Percentiles rank a stretch among this genome's conserved stretches.
phyloP scores from a whole-genome alignment of 2,113 vertebrate species.

The Fukomys damarensis region DNA sequence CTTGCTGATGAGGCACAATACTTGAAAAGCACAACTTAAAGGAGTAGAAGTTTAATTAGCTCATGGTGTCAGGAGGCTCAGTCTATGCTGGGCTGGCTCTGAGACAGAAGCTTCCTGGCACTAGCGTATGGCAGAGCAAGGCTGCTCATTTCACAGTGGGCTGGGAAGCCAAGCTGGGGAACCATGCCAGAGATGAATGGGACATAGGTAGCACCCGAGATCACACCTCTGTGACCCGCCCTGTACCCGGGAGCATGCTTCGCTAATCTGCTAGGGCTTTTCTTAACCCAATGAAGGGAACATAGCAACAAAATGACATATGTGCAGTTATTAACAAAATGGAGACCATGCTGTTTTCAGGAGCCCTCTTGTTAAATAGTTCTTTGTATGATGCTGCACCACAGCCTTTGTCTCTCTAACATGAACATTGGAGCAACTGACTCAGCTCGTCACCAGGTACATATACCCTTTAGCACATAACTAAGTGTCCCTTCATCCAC shows the following conservation, averaged over 20 bases:
- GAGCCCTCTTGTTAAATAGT: slow-evolving; percentile 4
- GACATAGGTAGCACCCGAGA: background rate
- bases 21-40: background rate
- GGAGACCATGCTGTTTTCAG: background rate
- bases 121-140: background rate
- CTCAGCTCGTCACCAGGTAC: background rate
- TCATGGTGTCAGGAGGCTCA: background rate
- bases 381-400: background rate
- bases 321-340: background rate
- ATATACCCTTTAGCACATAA: background rate
- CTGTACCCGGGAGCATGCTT: background rate
- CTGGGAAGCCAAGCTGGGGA: background rate
- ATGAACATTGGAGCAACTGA: background rate
- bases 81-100: background rate
- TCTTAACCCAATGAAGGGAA: background rate
- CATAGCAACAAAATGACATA: background rate
- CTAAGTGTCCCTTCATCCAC: background rate
- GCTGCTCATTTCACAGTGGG: background rate
- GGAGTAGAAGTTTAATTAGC: background rate
- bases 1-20: background rate
- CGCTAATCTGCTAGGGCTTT: background rate
- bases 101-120: background rate
- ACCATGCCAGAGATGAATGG: background rate
- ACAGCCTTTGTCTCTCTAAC: background rate
- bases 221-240: background rate